Evolutionary conservation across 2,888 invertebrate species (phyloP), one percentile per base, ranked within the genome.

Genomic region (Perithous albicinctus): DNA sequence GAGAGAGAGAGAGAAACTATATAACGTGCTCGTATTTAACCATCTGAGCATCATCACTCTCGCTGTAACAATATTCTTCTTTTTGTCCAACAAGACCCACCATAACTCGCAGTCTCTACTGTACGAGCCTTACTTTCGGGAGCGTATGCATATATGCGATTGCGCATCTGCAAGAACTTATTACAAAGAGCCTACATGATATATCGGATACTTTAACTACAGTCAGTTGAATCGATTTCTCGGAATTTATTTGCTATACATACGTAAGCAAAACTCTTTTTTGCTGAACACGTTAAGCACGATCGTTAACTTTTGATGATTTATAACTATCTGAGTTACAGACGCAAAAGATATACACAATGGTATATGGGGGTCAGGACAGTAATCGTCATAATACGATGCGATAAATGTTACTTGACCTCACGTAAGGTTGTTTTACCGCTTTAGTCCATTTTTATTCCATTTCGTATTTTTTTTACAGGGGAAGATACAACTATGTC

Each of bases 21-120:
- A 78, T 2, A 72, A 66, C 72, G 46, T 66, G 75, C 70, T 78
- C 82, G 78, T 79, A 79, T 82, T 82, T 79, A 82, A 79, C 78
- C 82, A 66, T 46, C 59, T 35, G 41, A 61, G 66, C 20, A 82
- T 76, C 82, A 76, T 75, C 75, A 67, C 72, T 79, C 78, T 78
- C 72, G 35, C 59, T 63, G 35, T 63, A 74, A 74, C 35, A 48
- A 78, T 78, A 73, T 66, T 69, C 63, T 78, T 38, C 32, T 64
- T 43, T 46, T 20, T 59, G 26, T 43, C 70, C 48, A 72, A 70
- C 56, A 41, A 63, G 69, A 74, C 63, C 43, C 38, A 59, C 74
- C 51, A 51, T 74, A 82, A 82, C 67, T 78, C 74, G 56, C 64
- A 29, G 5, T 61, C 46, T 43, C 48, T 15, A 20, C 61, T 48